Conservation (phyloP, 2,113 vertebrate genomes). For the Heterotis niloticus region DNA sequence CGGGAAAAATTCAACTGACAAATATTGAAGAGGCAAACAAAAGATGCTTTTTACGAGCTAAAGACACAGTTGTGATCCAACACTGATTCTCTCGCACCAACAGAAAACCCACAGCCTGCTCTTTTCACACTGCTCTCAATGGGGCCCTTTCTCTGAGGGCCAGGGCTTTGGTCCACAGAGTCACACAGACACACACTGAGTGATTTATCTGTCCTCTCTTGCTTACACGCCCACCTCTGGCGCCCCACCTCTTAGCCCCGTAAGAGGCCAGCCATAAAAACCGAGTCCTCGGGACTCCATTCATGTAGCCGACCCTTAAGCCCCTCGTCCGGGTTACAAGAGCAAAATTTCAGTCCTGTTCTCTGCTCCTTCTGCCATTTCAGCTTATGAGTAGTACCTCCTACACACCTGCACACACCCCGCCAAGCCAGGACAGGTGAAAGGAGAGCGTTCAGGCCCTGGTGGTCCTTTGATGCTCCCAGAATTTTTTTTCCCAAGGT, state of each 20-base stretch:
- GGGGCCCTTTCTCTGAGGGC: neutral
- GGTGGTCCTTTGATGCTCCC: neutral
- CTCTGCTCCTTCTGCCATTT: neutral
- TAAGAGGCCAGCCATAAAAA: conserved; percentile 54
- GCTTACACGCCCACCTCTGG: neutral
- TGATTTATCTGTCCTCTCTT: conserved; percentile 20
- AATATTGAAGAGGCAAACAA: neutral
- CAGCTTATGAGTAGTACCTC: neutral
- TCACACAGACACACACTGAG: neutral
- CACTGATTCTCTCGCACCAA: neutral
- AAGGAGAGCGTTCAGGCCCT: neutral
- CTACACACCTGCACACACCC: neutral
- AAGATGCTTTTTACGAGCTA: neutral
- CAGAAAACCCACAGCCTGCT: neutral
- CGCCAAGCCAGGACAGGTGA: neutral
- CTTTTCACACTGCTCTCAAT: neutral
- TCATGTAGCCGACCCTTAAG: conserved; percentile 52
- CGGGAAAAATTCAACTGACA: neutral
- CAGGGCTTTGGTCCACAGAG: neutral
- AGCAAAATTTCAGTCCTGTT: conserved; percentile 38
- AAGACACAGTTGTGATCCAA: neutral
- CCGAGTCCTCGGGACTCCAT: conserved; percentile 57
- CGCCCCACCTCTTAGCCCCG: neutral
- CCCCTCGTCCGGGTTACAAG: conserved; percentile 38
- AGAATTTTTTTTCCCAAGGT: conserved; percentile 18